phyloP scores from a whole-genome alignment of 2,888 invertebrate species.

The Drosophila dives region DNA sequence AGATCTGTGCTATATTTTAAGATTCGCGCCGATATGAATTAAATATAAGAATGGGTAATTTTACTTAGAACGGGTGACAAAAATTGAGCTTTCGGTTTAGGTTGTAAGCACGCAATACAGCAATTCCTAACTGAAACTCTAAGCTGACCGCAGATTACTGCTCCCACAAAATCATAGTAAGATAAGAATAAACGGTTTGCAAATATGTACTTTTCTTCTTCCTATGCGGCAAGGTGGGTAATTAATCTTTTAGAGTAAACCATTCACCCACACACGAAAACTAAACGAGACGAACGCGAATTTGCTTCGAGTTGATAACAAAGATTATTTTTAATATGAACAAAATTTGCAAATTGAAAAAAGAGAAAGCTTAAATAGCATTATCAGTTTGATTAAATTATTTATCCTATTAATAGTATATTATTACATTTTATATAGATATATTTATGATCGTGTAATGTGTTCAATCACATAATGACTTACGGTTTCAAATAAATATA shows the following conservation, averaged over 20 bases:
- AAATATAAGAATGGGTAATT: neutral
- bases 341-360: neutral
- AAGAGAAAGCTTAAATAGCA: conserved; percentile 4
- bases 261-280: conserved; percentile 14
- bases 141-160: conserved; percentile 72
- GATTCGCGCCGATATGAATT: neutral
- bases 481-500: conserved; percentile 21
- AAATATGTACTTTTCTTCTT: conserved; percentile 70
- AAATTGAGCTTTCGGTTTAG: conserved; percentile 22
- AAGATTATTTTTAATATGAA: neutral
- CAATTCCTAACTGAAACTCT: conserved; percentile 64
- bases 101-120: conserved; percentile 53
- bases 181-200: conserved; percentile 70
- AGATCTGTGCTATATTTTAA: neutral
- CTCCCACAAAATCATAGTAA: conserved; percentile 67
- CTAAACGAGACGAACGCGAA: conserved; percentile 7
- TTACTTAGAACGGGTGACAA: conserved; percentile 6
- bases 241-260: conserved; percentile 63
- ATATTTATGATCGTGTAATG: conserved; percentile 1
- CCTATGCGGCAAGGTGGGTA: conserved; percentile 59
- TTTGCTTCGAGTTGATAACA: conserved; percentile 24
- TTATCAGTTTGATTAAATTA: neutral
- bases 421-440: neutral
- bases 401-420: neutral
- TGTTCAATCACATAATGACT: conserved; percentile 3